Base-by-base conservation (phyloP, 2,113 vertebrate species). In the human region DNA sequence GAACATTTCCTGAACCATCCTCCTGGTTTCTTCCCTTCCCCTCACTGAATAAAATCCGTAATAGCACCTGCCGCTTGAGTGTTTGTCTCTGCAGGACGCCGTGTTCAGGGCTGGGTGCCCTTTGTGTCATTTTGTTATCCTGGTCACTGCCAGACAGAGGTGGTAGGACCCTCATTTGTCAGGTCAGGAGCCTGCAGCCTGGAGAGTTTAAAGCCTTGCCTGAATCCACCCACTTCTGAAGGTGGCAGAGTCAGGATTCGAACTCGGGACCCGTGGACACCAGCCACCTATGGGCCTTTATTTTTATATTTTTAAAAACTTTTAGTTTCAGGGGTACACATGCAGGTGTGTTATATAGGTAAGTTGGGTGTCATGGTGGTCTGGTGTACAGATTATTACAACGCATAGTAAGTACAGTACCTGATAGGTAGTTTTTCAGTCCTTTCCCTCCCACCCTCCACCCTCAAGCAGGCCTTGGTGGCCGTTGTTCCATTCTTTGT, bases 21-120 rank as follows among this genome's bases (percentile, higher is more conserved):
- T 89, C 40, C 70, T n/a, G 1, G 16, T 35, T 22, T 35, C 22
- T 8, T 25, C 45, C 55, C 43, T 57, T 61, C 22, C 25, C 20
- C 55, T 90, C 7, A 0, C 13, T 30, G 78, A 14, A 30, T 52
- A 14, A n/a, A n/a, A n/a, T 27, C 66, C 40, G 0, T 5, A 3
- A 5, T 18, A 6, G 38, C 7, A 22, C 40, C 45, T 45, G 2
- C 83, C 22, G 48, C 83, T 20, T 23, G 52, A 7, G 1, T 32
- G 17, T 76, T 75, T 25, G 32, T 32, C 0, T 61, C 9, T 3
- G 0, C 2, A n/a, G 85, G 72, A 16, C 3, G 38, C 73, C 0
- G 0, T 1, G 6, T 1, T 27, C 3, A 35, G 83, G 30, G 7
- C 3, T 5, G 20, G 9, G 1, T 5, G 0, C 52, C 9, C 48